A percentile compares a stretch with the other conserved stretches of the same genome.
Conservation (phyloP, 2,113 vertebrate species). For the Solenodon paradoxus region DNA sequence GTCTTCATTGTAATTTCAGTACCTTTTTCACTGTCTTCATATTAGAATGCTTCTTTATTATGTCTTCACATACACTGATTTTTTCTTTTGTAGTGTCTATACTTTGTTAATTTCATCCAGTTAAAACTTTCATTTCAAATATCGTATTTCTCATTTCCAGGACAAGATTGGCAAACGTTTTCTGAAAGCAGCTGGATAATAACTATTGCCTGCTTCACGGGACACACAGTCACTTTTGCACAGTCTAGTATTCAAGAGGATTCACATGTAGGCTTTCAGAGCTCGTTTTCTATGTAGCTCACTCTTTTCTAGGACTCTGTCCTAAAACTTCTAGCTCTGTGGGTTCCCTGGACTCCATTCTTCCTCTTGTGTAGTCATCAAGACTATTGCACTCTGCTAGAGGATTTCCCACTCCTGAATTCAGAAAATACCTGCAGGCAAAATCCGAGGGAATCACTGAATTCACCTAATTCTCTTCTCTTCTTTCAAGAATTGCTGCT, state of each 20-base stretch:
- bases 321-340: not conserved
- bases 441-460: not conserved
- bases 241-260: not conserved
- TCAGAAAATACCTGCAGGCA: not conserved
- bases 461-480: not conserved
- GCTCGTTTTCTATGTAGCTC: not conserved
- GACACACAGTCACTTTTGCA: not conserved
- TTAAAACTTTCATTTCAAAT: not conserved
- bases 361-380: not conserved
- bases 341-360: not conserved
- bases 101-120: not conserved
- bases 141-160: not conserved
- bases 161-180: not conserved
- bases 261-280: not conserved
- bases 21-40: not conserved
- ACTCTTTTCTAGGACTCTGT: not conserved
- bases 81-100: slow-evolving; percentile 10
- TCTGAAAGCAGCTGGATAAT: not conserved
- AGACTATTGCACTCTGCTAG: too few species aligned
- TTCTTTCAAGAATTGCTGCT: not conserved
- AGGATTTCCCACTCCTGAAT: not conserved
- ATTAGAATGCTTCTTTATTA: not conserved
- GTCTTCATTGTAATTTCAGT: not conserved
- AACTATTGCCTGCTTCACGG: not conserved
- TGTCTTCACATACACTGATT: not conserved